These are phyloP conservation scores for Nasonia longicornis DNA, from an alignment of 1,140 invertebrate species.

Conservation along the genomic window DNA sequence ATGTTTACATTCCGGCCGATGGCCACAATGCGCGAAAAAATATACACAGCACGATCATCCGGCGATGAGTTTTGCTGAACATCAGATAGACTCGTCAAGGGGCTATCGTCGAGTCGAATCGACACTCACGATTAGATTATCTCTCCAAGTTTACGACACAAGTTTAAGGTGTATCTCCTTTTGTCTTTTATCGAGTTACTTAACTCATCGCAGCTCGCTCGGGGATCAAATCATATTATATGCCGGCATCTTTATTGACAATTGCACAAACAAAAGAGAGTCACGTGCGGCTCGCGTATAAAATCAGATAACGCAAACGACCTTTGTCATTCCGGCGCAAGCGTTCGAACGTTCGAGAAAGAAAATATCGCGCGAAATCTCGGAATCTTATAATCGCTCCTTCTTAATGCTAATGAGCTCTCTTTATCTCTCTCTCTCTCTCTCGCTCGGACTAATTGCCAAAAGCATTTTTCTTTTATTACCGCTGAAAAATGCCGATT, in stretches of 20 bases:
- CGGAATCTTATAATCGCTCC: too few relatives aligned
- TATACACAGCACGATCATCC: too few relatives aligned
- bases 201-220: neutral
- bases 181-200: constrained; percentile 13
- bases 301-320: neutral
- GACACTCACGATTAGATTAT: neutral
- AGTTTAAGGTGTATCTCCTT: neutral
- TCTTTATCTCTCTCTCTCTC: too few relatives aligned
- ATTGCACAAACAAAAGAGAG: constrained; percentile 5
- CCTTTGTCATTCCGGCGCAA: neutral
- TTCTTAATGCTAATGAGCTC: too few relatives aligned
- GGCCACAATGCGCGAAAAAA: too few relatives aligned
- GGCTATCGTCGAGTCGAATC: neutral
- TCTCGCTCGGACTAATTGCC: too few relatives aligned
- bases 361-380: neutral
- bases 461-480: too few relatives aligned
- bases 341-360: neutral
- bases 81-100: neutral
- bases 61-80: too few relatives aligned
- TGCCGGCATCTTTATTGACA: neutral
- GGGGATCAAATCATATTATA: constrained; percentile 16
- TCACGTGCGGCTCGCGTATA: neutral
- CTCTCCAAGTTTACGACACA: neutral
- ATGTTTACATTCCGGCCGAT: too few relatives aligned
- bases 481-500: too few relatives aligned